Percentiles rank a stretch among this genome's conserved stretches.
phyloP scores from a whole-genome alignment of 2,888 invertebrate species.

The Orthosia incerta region DNA sequence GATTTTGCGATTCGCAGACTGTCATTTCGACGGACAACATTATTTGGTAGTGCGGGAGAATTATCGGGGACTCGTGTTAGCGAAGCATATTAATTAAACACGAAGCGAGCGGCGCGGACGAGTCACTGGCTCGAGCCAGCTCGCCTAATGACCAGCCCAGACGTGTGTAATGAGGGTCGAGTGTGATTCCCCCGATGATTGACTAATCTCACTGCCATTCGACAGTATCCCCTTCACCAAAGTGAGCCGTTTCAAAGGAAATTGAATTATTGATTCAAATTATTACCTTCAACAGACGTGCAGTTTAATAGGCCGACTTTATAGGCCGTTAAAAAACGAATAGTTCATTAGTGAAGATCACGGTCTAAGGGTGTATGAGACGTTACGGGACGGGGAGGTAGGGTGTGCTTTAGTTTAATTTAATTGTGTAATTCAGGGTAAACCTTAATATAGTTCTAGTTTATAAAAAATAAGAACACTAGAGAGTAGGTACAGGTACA shows the following conservation, averaged over 20 bases:
- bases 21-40: constrained; percentile 26
- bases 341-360: constrained; percentile 32
- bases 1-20: constrained; percentile 29
- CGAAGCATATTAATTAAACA: constrained; percentile 60
- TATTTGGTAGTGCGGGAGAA: constrained; percentile 38
- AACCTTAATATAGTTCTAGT: constrained; percentile 38
- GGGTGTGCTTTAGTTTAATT: constrained; percentile 37
- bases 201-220: constrained; percentile 68
- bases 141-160: constrained; percentile 60
- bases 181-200: constrained; percentile 66
- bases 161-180: constrained; percentile 70
- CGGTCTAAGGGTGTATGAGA: constrained; percentile 19
- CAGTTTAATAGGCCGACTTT: constrained; percentile 54
- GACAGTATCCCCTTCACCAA: constrained; percentile 57
- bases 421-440: constrained; percentile 22
- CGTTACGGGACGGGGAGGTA: constrained; percentile 24
- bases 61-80: constrained; percentile 32
- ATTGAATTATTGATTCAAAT: constrained; percentile 57
- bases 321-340: constrained; percentile 53
- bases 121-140: constrained; percentile 29
- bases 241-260: constrained; percentile 35
- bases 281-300: constrained; percentile 50
- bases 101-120: constrained; percentile 39
- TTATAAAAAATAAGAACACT: constrained; percentile 50
- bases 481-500: constrained; percentile 58